Evolutionary conservation across 2,888 invertebrate species (phyloP), one percentile per base, ranked within the genome.

Genomic region (Tinea trinotella): DNA sequence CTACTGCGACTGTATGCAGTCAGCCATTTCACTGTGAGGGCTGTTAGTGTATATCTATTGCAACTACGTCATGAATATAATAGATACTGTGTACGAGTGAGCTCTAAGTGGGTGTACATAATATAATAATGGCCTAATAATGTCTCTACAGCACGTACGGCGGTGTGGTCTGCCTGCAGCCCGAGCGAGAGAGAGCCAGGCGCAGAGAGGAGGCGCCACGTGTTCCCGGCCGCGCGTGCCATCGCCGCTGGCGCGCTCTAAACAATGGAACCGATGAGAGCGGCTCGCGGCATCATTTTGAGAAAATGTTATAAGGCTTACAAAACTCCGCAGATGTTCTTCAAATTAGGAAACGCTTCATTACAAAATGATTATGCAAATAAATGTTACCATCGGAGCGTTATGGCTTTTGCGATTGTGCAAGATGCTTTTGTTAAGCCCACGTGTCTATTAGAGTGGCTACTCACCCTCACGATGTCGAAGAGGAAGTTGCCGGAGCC

Each of bases 401-500:
- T n/a, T n/a, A n/a, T n/a, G n/a, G n/a, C n/a, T n/a, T n/a, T 22
- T 22, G 22, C 22, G 22, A 22, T 5, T 5, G 4, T 30, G 30
- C 2, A 7, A 2, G 30, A 4, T 7, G 30, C 7, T 2, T 2
- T 30, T 30, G 30, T 30, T 30, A n/a, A 22, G 7, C 22, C 3
- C 7, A 5, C 7, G 3, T 22, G 7, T 22, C 22, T 7, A 7
- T n/a, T n/a, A 5, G 35, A 4, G 10, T n/a, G 10, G n/a, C 35
- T 7, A 88, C 93, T 92, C 87, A 95, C 95, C 89, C 95, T 89
- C 76, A 95, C 93, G 72, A 94, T 91, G 78, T 95, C 95, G 79
- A 95, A 94, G 62, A 95, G 88, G 88, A 95, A 94, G 87, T 95
- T 95, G 59, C 95, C 95, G 53, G 94, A 94, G 55, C 93, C 94